phyloP scores from a whole-genome alignment of 92 coral and sea anemone genomes.

The Phymanthus crucifer region DNA sequence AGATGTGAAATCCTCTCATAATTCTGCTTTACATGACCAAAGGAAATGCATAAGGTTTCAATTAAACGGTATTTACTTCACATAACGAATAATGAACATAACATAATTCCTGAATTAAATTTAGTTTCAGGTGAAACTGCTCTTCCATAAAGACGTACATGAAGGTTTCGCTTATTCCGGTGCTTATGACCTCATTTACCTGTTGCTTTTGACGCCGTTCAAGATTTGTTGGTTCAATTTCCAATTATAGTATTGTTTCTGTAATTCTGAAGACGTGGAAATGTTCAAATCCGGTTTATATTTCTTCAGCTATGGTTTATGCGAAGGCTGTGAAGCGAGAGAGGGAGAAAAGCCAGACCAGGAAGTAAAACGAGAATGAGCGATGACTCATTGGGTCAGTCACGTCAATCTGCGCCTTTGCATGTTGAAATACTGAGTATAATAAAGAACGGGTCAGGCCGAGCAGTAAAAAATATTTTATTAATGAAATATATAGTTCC shows the following conservation, averaged over 20 bases:
- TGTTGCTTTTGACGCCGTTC: too few species aligned
- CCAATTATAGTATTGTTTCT: too few species aligned
- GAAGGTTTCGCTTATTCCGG: too few species aligned
- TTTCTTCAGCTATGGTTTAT: not conserved
- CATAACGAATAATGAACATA: too few species aligned
- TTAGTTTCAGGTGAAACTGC: too few species aligned
- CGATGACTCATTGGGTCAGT: not conserved
- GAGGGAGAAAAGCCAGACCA: not conserved
- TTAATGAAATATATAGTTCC: not conserved
- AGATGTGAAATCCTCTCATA: not conserved
- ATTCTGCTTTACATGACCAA: not conserved
- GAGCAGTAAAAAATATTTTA: not conserved
- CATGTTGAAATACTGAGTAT: not conserved
- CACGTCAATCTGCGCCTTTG: not conserved
- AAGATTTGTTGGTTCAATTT: too few species aligned
- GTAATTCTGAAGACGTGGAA: too few species aligned
- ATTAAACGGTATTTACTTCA: too few species aligned
- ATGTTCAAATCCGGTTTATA: too few species aligned
- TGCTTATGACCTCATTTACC: too few species aligned
- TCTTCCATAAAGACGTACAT: too few species aligned
- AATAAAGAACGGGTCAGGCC: not conserved
- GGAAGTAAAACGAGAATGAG: not conserved
- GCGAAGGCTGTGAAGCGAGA: not conserved
- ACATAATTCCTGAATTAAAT: too few species aligned
- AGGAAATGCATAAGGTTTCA: not conserved